Evolutionary conservation across 2,113 vertebrate genomes (phyloP), one percentile per base, ranked within the genome.

Genomic region (Xiphias gladius): DNA sequence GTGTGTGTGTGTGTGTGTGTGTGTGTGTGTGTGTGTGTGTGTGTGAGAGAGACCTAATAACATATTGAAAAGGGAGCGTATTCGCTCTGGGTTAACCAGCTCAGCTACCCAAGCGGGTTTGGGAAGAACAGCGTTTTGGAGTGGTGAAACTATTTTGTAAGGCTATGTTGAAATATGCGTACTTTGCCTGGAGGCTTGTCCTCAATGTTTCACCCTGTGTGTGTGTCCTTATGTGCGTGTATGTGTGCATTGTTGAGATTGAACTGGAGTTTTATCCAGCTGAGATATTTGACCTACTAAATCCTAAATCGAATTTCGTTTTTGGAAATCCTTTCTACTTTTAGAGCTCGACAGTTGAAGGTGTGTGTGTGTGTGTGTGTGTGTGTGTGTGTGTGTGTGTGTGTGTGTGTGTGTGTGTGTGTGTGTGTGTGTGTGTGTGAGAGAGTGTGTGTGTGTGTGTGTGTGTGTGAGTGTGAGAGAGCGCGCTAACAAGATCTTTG

Each of bases 61-160:
- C 39, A 16, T 30, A 14, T 48, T 35, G 6, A 14, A n/a, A 32
- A 59, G 59, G 28, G n/a, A 35, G 54, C 41, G 61, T 64, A 4
- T 65, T 79, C 81, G 35, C 62, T 77, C 50, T 55, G 10, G 59
- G 57, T 16, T 20, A 61, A 84, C 88, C 46, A 24, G 85, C 76
- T 70, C 24, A 67, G 80, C 74, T 67, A 24, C 79, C 75, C 85
- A 0, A 61, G 69, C 85, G 63, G 84, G 89, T 93, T 86, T 91
- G 37, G 63, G 76, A 67, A 69, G 54, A 16, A 0, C 86, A 84
- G 88, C 86, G 52, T 91, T 89, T 79, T 79, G 20, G 4, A 7
- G 43, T 84, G 26, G 19, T 86, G 81, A 94, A 91, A 90, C 81
- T 82, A 76, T 94, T 88, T 88, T 62, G 90, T 77, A 94, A 94